Base-by-base conservation (phyloP, 1,140 invertebrate genomes). In the Bombus pascuorum region DNA sequence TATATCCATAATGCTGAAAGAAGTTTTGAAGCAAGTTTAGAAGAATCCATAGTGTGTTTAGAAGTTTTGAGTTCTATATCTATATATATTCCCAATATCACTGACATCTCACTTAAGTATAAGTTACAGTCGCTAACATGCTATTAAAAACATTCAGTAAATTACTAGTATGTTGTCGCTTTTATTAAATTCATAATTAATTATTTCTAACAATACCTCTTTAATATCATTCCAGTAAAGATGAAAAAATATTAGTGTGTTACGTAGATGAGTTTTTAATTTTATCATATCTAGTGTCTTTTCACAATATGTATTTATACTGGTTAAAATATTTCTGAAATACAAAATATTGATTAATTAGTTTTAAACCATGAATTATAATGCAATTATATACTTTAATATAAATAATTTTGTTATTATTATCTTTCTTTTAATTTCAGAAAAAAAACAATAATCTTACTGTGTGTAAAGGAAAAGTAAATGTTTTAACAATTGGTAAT, bases 91-190 rank as follows among this genome's bases (percentile, higher is more conserved):
- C 83, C 89, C 53, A 95, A 87, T 65, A 95, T 89, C 74, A 92
- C 86, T 68, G 94, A 91, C 91, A 95, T 94, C 87, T 92, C 91
- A 81, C 93, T 92, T 59, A 95, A 90, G 82, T 94, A 95, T 62
- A 77, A 90, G 72, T 88, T 89, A 57, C 87, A 86, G 86, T 95
- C 91, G 53, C 62, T 44, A 32, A 92, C 77, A 44, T 87, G 89
- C 93, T 95, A 53, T 76, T 91, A 83, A 85, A 57, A 86, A 78
- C 79, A 80, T 88, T 44, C 34, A 83, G 5, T 83, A 77, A 73
- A 68, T 28, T 86, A 62, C 73, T 76, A 25, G 77, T 71, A 44
- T n/a, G 47, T 66, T 77, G 9, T 72, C 1, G 25, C 39, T 62
- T 68, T 37, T 1, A 59, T n/a, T 59, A 70, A 3, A 47, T 47